Evolutionary conservation across 2,113 vertebrate species (phyloP), one percentile per base, ranked within the genome.

Genomic region (Pterocles burchelli): DNA sequence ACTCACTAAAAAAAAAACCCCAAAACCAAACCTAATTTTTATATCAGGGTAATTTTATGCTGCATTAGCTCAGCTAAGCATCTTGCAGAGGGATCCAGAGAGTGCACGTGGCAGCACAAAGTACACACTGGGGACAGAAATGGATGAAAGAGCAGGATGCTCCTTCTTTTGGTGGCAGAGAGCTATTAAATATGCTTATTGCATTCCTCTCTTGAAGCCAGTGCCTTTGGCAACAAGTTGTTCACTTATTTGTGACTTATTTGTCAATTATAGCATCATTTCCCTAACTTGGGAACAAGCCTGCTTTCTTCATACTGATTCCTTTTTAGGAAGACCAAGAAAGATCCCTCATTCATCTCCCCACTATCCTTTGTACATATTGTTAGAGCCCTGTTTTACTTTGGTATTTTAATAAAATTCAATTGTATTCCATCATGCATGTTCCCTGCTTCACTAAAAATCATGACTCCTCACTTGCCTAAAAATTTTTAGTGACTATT

Each of bases 251-350:
- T 91, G 82, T 86, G 61, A 75, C 68, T 92, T 94, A 86, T 71
- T 96, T 84, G 92, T 95, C 95, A 94, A 93, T 93, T 92, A 93
- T 1, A 92, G 83, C 59, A 90, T 79, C 43, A 52, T 52, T 81
- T 94, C 65, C 92, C 93, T 89, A 96, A 95, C 88, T 96, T 93
- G 95, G 95, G 62, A 85, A 45, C 65, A 89, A 78, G 33, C n/a
- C 73, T 51, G 55, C 72, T 82, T 92, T 85, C 88, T 65, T 52
- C 33, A 74, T 38, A 13, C 22, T 6, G 43, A 63, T 61, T 81
- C 93, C 93, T 96, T 95, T 96, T 94, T 81, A 78, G 95, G 93
- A 57, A 78, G 93, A 26, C 41, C 1, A 1, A 84, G 82, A 6
- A 48, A 84, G 57, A 67, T 81, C 48, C 10, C 45, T 97, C 72